Evolutionary conservation across 2,113 vertebrate genomes (phyloP).

Genomic region (Xiphias gladius): DNA sequence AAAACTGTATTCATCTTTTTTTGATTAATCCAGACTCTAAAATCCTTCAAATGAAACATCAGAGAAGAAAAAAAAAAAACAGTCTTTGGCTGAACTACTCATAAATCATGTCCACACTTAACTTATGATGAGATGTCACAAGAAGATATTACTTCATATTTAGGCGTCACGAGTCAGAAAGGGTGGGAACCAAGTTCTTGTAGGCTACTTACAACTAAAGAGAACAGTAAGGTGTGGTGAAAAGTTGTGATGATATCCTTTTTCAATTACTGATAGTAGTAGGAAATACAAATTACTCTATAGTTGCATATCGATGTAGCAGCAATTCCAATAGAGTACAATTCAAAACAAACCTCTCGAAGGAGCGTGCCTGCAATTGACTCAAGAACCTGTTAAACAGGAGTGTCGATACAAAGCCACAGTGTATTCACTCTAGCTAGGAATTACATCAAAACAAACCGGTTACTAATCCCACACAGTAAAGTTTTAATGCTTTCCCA

Average conservation of each 20-base stretch:
- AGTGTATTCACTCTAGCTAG: neutral
- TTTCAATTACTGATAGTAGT: neutral
- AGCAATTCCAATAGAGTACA: neutral
- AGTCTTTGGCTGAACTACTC: neutral
- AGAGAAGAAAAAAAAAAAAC: neutral
- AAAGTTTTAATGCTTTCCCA: neutral
- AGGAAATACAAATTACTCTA: neutral
- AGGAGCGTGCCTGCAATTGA: slow-evolving; percentile 4
- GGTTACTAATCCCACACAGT: neutral
- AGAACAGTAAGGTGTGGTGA: slow-evolving; percentile 4
- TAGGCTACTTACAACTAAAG: neutral
- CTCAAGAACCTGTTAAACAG: slow-evolving; percentile 68
- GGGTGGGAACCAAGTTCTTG: neutral
- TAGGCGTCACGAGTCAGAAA: neutral
- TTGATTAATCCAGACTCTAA: no score
- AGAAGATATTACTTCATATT: neutral
- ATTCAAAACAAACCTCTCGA: slow-evolving; percentile 37
- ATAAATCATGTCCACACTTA: neutral
- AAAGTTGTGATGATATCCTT: neutral
- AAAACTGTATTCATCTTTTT: no score
- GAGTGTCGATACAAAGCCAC: slow-evolving; percentile 27
- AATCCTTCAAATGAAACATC: neutral
- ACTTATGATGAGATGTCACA: neutral
- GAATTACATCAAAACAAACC: slow-evolving; percentile 19
- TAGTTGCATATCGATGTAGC: neutral